Evolutionary conservation across 1,140 invertebrate genomes (phyloP).

Genomic region (Aphaenogaster floridana): DNA sequence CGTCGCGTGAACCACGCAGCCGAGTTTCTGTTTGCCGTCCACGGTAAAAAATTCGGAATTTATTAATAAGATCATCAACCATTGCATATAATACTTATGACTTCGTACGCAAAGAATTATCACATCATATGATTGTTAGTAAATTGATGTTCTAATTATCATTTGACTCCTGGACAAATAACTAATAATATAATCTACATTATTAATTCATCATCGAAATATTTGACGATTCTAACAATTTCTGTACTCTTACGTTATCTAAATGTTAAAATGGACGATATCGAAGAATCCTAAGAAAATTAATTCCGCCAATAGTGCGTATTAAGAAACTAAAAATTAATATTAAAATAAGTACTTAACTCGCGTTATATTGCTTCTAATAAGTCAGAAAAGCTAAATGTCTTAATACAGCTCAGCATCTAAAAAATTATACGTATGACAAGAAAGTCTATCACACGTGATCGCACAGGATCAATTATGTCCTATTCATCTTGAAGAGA

Average conservation of each 20-base stretch:
- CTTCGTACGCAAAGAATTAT: not conserved
- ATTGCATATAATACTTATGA: not conserved
- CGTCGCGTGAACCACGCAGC: not conserved
- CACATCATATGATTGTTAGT: not conserved
- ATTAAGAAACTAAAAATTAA: not conserved
- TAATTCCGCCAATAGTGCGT: not conserved
- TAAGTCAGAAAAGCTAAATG: not conserved
- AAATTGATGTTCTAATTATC: not conserved
- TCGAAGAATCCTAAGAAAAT: not conserved
- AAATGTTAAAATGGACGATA: not conserved
- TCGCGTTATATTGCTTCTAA: not conserved
- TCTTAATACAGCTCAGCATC: not conserved
- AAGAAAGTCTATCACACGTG: conserved; percentile 1
- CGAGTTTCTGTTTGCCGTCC: not conserved
- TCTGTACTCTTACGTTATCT: not conserved
- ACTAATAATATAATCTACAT: not conserved
- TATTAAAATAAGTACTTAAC: conserved; percentile 1
- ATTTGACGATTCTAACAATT: not conserved
- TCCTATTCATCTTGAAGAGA: conserved; percentile 8
- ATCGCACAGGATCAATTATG: conserved; percentile 16
- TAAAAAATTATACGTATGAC: not conserved
- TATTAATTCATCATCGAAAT: not conserved
- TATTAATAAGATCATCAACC: not conserved
- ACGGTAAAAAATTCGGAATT: not conserved
- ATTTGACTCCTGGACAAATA: not conserved